phyloP scores from a whole-genome alignment of 2,797 vertebrate genomes.

The Acanthurus tractus region DNA sequence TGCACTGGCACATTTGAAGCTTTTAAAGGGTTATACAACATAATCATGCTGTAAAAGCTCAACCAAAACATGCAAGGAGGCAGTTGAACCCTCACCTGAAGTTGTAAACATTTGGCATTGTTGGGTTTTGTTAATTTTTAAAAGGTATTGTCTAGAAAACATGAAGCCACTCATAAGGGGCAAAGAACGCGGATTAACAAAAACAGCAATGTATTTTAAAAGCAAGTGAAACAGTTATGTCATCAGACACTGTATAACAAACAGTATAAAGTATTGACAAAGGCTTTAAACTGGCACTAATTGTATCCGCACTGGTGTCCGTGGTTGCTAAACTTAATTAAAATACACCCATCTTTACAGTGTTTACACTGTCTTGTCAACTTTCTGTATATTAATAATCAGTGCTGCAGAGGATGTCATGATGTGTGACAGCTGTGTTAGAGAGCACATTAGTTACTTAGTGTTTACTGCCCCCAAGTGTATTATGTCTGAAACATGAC shows the following conservation, averaged over 20 bases:
- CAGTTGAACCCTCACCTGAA: neutral
- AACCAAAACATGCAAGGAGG: too few relatives aligned
- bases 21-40: neutral
- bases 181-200: neutral
- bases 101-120: neutral
- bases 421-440: neutral
- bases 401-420: neutral
- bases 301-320: neutral
- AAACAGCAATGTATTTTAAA: neutral
- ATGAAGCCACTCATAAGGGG: neutral
- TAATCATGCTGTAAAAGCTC: too few relatives aligned
- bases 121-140: neutral
- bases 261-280: neutral
- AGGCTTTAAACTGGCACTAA: neutral
- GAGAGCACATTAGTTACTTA: neutral
- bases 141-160: neutral
- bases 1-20: neutral
- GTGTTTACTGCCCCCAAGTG: slow-evolving; percentile 46
- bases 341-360: neutral
- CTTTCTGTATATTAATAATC: neutral
- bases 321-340: neutral
- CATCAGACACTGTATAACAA: neutral
- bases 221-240: neutral
- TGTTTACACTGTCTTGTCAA: neutral
- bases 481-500: slow-evolving; percentile 1